A percentile compares a stretch with the other conserved stretches of the same genome.
Evolutionary conservation across 2,113 vertebrate species (phyloP).

Genomic region (Spheniscus mendiculus): DNA sequence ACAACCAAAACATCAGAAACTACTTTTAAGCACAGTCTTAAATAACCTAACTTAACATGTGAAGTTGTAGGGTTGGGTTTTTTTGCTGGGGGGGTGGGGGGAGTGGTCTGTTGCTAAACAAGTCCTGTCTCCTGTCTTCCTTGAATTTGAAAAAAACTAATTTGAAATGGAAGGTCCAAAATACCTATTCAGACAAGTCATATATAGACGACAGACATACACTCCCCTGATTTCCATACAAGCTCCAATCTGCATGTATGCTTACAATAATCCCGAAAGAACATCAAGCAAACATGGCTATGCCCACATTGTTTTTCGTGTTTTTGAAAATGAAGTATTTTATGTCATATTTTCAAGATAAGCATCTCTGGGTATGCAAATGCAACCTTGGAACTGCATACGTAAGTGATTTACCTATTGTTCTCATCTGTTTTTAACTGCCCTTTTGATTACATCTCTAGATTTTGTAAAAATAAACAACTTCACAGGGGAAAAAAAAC

Average conservation of each 20-base stretch:
- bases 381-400: not conserved
- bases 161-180: not conserved
- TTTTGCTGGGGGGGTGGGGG: not conserved
- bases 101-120: not conserved
- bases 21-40: not conserved
- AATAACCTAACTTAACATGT: not conserved
- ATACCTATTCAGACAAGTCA: not conserved
- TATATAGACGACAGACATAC: fast-evolving
- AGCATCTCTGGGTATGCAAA: not conserved
- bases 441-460: not conserved
- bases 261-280: not conserved
- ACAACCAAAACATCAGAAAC: not conserved
- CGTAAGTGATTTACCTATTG: not conserved
- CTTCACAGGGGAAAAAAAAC: not conserved
- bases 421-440: not conserved
- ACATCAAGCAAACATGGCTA: not conserved
- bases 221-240: not conserved
- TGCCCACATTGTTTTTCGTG: not conserved
- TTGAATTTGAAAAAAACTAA: not conserved
- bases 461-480: not conserved
- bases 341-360: not conserved
- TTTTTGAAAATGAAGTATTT: not conserved
- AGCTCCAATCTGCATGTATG: not conserved
- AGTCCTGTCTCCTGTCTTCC: not conserved
- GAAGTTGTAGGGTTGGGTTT: not conserved